These are phyloP conservation scores for Cephus nigrinus DNA, from an alignment of 2,888 invertebrate genomes.

Conservation along the genomic window DNA sequence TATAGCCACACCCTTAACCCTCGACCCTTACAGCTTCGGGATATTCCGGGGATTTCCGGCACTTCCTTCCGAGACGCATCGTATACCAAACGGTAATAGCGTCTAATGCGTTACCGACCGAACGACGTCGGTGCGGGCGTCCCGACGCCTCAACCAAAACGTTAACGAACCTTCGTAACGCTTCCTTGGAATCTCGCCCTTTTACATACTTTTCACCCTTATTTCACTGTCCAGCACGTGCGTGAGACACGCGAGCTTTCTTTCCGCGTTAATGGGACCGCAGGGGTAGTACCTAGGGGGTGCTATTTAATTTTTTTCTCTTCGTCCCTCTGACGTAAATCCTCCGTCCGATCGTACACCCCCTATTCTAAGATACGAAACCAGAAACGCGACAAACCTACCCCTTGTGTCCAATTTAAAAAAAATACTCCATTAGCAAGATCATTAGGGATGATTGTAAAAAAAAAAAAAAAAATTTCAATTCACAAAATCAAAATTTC, in stretches of 20 bases:
- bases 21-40: slow-evolving; percentile 26
- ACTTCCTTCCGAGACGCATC: slow-evolving; percentile 9
- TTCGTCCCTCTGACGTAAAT: neutral
- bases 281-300: neutral
- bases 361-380: neutral
- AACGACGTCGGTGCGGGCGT: slow-evolving; percentile 24
- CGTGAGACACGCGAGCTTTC: slow-evolving; percentile 32
- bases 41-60: slow-evolving; percentile 35
- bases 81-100: neutral
- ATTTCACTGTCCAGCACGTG: slow-evolving; percentile 19
- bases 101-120: slow-evolving; percentile 14
- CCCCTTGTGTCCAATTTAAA: neutral
- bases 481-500: neutral
- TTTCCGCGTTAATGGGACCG: slow-evolving; percentile 4
- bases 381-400: neutral
- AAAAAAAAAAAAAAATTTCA: too few relatives aligned
- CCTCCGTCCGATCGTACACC: neutral
- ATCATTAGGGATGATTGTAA: neutral
- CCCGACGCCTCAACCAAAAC: slow-evolving; percentile 42
- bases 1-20: slow-evolving; percentile 48
- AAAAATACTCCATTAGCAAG: neutral
- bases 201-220: slow-evolving; percentile 9
- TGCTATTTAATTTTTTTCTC: neutral
- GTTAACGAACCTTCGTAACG: slow-evolving; percentile 35
- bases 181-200: slow-evolving; percentile 20